phyloP scores from a whole-genome alignment of 2,113 vertebrate genomes.

The Candoia aspera region DNA sequence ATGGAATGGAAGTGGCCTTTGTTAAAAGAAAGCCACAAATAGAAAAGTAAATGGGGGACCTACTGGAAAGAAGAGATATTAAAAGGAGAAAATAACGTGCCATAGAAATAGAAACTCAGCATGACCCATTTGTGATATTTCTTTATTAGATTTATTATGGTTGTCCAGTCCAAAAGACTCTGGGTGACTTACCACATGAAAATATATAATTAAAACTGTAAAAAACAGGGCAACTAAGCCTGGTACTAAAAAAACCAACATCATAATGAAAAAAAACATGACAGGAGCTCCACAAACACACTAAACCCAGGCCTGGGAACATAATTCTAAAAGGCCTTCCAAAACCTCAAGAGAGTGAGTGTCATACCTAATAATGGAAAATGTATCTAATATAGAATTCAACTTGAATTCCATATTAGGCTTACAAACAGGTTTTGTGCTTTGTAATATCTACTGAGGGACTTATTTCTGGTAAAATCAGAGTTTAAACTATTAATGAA shows the following conservation, averaged over 20 bases:
- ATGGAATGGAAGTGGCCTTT: not conserved
- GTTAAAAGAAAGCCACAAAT: not conserved
- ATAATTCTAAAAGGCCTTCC: not conserved
- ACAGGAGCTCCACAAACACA: not conserved
- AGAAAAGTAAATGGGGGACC: not conserved
- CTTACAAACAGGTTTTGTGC: not conserved
- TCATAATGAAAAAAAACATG: not conserved
- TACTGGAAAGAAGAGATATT: not conserved
- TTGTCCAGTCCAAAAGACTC: not conserved
- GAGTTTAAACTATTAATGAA: too few species aligned
- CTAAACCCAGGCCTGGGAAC: not conserved
- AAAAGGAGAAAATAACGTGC: not conserved
- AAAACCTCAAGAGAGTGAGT: not conserved
- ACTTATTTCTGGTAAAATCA: not conserved
- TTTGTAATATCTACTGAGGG: not conserved
- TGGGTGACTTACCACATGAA: not conserved
- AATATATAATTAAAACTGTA: not conserved
- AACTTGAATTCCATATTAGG: not conserved
- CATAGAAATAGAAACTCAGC: not conserved
- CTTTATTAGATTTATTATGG: not conserved
- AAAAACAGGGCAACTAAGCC: not conserved
- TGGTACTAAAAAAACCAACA: not conserved
- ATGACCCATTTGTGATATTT: not conserved
- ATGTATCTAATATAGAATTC: not conserved
- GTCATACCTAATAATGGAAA: not conserved